Percentiles rank a stretch among this genome's conserved stretches.
Evolutionary conservation across 1,140 invertebrate genomes (phyloP).

Genomic region (Metopolophium dirhodum): DNA sequence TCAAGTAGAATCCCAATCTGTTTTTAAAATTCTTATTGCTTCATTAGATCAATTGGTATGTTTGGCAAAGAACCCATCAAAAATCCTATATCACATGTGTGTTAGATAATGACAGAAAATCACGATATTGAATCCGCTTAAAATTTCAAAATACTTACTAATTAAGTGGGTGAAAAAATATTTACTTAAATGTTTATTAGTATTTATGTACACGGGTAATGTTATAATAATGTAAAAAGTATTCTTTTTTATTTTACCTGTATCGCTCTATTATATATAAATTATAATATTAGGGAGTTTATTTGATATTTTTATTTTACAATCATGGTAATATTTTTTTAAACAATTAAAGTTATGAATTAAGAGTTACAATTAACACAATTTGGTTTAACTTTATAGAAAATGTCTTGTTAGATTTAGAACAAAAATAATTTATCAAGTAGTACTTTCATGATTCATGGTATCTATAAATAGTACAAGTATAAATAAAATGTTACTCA

Average conservation of each 20-base stretch:
- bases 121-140: no score
- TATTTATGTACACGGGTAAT: not conserved
- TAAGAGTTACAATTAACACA: not conserved
- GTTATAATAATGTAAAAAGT: not conserved
- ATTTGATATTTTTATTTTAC: not conserved
- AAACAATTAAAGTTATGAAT: not conserved
- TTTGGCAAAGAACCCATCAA: no score
- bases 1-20: no score
- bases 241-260: not conserved
- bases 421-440: not conserved
- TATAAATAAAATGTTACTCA: not conserved
- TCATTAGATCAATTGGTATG: no score
- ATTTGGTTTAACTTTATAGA: not conserved
- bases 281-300: not conserved
- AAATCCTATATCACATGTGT: no score
- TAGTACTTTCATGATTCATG: not conserved
- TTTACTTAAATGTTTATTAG: no score
- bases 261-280: not conserved
- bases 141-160: no score
- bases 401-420: not conserved
- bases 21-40: no score
- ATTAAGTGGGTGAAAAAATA: no score
- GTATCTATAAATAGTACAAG: not conserved
- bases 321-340: not conserved
- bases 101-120: no score